Percentiles rank a stretch among this genome's conserved stretches.
Evolutionary conservation across 2,113 vertebrate genomes (phyloP).

Genomic region (Pomatorhinus ruficollis): DNA sequence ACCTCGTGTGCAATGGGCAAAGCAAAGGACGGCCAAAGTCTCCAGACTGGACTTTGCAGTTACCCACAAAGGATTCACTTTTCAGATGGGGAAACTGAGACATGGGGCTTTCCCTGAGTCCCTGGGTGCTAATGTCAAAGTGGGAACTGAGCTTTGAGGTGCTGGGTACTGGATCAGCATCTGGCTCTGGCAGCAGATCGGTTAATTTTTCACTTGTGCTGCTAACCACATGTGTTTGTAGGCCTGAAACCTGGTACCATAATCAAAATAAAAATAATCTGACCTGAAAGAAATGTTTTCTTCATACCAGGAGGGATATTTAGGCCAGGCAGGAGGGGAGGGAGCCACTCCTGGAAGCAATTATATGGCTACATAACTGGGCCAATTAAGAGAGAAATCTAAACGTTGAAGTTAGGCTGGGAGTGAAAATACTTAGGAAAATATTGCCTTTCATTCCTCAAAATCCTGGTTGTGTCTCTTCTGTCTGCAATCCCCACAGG

Average conservation of each 20-base stretch:
- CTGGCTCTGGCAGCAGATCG: not conserved
- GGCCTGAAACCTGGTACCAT: not conserved
- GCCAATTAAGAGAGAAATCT: constrained; percentile 45
- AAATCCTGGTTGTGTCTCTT: not conserved
- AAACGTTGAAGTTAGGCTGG: constrained; percentile 5
- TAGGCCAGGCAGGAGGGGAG: constrained; percentile 26
- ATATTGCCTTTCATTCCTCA: not conserved
- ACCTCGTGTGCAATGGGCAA: not conserved
- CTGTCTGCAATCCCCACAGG: not conserved
- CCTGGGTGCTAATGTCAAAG: not conserved
- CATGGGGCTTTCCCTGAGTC: rapidly evolving
- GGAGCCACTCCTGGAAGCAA: constrained; percentile 33
- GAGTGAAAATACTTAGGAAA: constrained; percentile 3
- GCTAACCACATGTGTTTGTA: not conserved
- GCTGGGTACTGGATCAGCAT: not conserved
- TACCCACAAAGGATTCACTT: not conserved
- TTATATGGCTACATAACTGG: constrained; percentile 36
- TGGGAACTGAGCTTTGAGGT: not conserved
- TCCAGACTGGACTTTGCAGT: not conserved
- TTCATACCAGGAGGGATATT: constrained; percentile 24
- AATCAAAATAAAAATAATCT: constrained; percentile 37
- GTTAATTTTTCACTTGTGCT: not conserved
- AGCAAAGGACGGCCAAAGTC: not conserved
- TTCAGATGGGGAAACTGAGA: not conserved
- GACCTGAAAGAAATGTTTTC: constrained; percentile 42